Conservation (phyloP, 2,797 vertebrate species). For the Botia kubotai region DNA sequence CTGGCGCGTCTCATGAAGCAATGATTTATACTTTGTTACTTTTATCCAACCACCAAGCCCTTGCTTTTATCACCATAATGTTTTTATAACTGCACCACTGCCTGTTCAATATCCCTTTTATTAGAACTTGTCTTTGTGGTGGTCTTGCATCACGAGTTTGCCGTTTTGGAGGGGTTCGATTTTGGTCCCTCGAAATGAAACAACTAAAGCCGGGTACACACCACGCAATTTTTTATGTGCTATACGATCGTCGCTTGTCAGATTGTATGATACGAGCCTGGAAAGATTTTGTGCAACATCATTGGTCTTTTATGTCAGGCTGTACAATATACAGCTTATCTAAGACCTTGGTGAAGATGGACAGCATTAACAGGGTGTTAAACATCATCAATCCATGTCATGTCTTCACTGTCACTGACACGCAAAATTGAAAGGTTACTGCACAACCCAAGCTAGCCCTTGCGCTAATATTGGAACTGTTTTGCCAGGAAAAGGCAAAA, state of each 20-base stretch:
- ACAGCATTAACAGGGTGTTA: neutral
- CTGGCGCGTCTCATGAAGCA: constrained; percentile 71
- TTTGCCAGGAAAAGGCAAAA: neutral
- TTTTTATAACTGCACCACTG: constrained; percentile 61
- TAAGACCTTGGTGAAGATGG: neutral
- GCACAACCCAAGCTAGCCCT: neutral
- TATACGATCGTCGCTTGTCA: neutral
- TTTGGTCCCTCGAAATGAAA: constrained; percentile 29
- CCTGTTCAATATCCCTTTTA: constrained; percentile 53
- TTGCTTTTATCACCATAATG: constrained; percentile 70
- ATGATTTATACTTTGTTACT: constrained; percentile 69
- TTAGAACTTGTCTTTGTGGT: constrained; percentile 37
- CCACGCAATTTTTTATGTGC: neutral
- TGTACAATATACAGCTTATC: neutral
- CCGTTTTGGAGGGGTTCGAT: constrained; percentile 39
- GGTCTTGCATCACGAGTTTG: constrained; percentile 31
- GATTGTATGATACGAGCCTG: constrained; percentile 1
- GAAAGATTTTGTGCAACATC: neutral
- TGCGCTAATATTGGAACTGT: neutral
- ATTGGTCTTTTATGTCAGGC: neutral
- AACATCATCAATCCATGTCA: constrained; percentile 8
- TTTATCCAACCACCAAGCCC: constrained; percentile 67
- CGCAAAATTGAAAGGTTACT: neutral
- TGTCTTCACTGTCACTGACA: neutral
- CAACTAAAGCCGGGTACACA: neutral